Percentiles rank a stretch among this genome's conserved stretches.
These are phyloP conservation scores for Nyctereutes procyonoides DNA, from an alignment of 2,113 vertebrate genomes.

Conservation along the genomic window DNA sequence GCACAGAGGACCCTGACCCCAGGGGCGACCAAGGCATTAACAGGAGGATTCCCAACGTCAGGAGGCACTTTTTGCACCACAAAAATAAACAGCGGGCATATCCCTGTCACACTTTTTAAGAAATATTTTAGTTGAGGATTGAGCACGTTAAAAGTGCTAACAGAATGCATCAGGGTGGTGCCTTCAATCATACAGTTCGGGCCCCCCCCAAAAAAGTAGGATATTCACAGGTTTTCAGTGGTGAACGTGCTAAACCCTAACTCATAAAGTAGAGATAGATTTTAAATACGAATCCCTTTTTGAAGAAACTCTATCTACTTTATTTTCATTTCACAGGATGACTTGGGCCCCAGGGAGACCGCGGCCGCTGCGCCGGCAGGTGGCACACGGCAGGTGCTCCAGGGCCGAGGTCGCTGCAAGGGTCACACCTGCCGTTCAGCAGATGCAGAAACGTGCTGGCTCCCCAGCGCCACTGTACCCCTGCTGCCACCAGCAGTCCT, in stretches of 20 bases:
- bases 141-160: background rate
- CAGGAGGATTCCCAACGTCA: background rate
- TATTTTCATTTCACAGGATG: conserved; percentile 25
- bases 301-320: background rate
- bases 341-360: background rate
- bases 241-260: background rate
- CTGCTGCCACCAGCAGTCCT: background rate
- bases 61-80: background rate
- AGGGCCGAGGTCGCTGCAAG: too few species aligned
- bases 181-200: background rate
- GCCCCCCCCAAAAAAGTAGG: background rate
- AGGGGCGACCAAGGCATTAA: background rate
- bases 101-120: background rate
- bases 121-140: background rate
- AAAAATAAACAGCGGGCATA: background rate
- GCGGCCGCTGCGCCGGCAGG: too few species aligned
- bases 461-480: too few species aligned
- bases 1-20: background rate
- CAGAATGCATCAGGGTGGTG: background rate
- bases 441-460: too few species aligned
- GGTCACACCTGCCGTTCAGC: too few species aligned
- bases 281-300: conserved; percentile 23
- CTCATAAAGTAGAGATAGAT: background rate
- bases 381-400: too few species aligned
- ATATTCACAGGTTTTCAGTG: background rate